Evolutionary conservation across 2,113 vertebrate species (phyloP), one percentile per base, ranked within the genome.

Genomic region (Laticauda colubrina): DNA sequence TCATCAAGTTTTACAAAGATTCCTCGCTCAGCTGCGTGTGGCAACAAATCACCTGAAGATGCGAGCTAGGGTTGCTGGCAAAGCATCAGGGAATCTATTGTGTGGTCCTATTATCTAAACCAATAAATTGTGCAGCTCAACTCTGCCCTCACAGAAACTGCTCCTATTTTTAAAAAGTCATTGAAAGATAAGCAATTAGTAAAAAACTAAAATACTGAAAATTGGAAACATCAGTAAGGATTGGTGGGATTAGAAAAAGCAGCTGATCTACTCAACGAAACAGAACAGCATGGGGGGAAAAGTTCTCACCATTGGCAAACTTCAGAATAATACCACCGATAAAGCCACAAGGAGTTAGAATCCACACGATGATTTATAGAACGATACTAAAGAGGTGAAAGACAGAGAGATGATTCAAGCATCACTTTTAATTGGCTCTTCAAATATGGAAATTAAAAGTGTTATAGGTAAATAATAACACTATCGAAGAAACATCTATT

Each of bases 321-420:
- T 75, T 95, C 97, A 0, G 99, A 99, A 95, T 99, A 99, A 95
- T 99, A 99, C 97, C 98, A 98, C n/a, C 98, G 98, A 96, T 99
- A 99, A 75, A 99, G 97, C 94, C 96, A 95, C 56, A 99, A 95
- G 0, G 99, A 99, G 29, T 91, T 69, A 43, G 97, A 94, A 48
- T 99, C 99, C 95, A 99, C 97, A 1, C 98, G 98, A 95, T 99
- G 99, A 96, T 99, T 98, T 94, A 99, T 99, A 93, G 99, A 99
- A 26, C 99, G 98, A 95, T 99, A 99, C 99, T 99, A 94, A 9
- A 92, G 51, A 86, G 0, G 34, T 45, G 89, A 61, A 34, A 48
- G 39, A 92, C 57, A 89, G 51, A 87, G n/a, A 26, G 4, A 0
- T 20, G 12, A 95, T 54, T 92, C 21, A 96, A 88, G 45, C 24